Percentiles rank a stretch among this genome's conserved stretches.
Conservation (phyloP, 2,113 vertebrate genomes). For the Hemichromis elongatus region DNA sequence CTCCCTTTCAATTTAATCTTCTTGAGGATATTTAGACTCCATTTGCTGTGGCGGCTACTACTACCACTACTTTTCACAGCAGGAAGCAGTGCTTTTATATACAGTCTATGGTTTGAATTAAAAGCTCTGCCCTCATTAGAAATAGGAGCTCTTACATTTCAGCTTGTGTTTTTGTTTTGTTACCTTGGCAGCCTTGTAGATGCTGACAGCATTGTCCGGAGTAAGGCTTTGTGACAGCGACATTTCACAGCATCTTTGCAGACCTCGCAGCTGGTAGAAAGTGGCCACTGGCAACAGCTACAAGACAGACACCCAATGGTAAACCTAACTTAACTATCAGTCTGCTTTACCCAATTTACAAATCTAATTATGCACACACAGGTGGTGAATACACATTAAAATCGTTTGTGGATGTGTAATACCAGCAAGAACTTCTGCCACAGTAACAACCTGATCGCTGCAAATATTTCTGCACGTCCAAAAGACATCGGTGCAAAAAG, state of each 20-base stretch:
- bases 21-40: background rate
- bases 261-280: slow-evolving; percentile 82
- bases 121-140: background rate
- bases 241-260: slow-evolving; percentile 88
- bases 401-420: background rate
- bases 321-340: background rate
- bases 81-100: background rate
- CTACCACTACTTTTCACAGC: accelerated
- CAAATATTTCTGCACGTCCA: background rate
- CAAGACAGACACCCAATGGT: background rate
- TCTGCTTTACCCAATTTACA: background rate
- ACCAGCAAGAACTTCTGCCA: background rate
- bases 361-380: background rate
- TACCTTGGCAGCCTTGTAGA: slow-evolving; percentile 89
- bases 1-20: background rate
- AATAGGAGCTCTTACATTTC: background rate
- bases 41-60: background rate
- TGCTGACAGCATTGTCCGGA: slow-evolving; percentile 74
- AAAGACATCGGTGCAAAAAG: background rate
- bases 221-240: slow-evolving; percentile 81
- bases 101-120: background rate
- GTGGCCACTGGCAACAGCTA: slow-evolving; percentile 84
- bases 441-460: background rate
- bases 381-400: background rate
- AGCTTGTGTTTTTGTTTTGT: background rate